Evolutionary conservation across 2,113 vertebrate genomes (phyloP), one percentile per base, ranked within the genome.

Genomic region (Climacteris rufus): DNA sequence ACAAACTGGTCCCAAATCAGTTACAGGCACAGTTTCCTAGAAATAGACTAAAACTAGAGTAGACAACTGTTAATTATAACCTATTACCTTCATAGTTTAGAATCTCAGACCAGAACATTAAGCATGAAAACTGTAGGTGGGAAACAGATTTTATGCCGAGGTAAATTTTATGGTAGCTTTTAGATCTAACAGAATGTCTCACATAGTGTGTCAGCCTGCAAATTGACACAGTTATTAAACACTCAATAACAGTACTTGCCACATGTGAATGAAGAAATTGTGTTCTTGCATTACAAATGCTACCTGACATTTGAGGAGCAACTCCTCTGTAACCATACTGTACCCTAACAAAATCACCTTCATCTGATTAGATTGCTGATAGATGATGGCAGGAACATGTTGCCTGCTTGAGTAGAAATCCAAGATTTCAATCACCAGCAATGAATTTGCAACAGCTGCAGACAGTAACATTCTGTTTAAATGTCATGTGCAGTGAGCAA

Each of bases 151-250:
- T 82, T 57, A 90, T 30, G 30, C 9, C 37, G 83, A 64, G 54
- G 45, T 61, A 85, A 94, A 49, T 94, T 85, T 94, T 64, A 79
- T 3, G 68, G 40, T 7, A 40, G 37, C 30, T 94, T 84, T 92
- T n/a, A 78, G 17, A 71, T 49, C 18, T 79, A 80, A 49, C 12
- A 33, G 28, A 74, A 45, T 35, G 24, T 68, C 85, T 69, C 37
- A 27, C 44, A 45, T 2, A 85, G 16, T 6, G 16, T 56, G 24
- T 35, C 66, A 83, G 75, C 31, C 54, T 28, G 27, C 49, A 93
- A 94, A 95, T 14, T 57, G 50, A 83, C n/a, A 75, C 33, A 75
- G 60, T 68, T 94, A 93, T 64, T 92, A 95, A 95, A 83, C 39
- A 84, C 28, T 54, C 74, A 60, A 11, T 61, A 91, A 50, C 40